A percentile compares a stretch with the other conserved stretches of the same genome.
Evolutionary conservation across 2,797 vertebrate species (phyloP).

Genomic region (Streptopelia turtur): DNA sequence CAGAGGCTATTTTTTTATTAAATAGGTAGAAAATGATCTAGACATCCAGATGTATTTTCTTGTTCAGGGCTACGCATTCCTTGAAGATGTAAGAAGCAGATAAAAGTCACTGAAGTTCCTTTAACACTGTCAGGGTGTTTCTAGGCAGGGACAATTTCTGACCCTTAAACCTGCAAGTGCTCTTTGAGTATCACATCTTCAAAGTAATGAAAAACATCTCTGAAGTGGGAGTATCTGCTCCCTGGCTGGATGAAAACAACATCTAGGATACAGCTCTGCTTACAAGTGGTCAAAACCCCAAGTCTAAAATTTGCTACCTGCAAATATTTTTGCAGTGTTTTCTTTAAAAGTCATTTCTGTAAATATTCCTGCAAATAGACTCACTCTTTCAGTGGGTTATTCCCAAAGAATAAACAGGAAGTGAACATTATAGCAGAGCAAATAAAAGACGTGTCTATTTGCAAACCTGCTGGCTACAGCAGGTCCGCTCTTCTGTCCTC

Average conservation of each 20-base stretch:
- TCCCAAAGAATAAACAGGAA: not conserved
- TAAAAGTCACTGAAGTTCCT: not conserved
- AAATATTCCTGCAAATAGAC: not conserved
- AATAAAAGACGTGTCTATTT: not conserved
- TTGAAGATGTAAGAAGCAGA: not conserved
- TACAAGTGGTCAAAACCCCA: not conserved
- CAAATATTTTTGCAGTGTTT: not conserved
- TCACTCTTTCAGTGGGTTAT: not conserved
- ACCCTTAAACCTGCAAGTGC: not conserved
- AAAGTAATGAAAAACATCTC: not conserved
- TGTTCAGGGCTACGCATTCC: not conserved
- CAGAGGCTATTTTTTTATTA: not conserved
- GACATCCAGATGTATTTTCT: not conserved
- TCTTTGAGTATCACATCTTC: not conserved
- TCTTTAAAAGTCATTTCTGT: not conserved
- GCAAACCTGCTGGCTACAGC: not conserved
- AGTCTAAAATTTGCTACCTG: not conserved
- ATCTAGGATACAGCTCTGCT: not conserved
- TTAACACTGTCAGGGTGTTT: not conserved
- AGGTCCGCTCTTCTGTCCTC: not conserved
- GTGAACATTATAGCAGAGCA: not conserved
- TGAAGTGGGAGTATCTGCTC: not conserved
- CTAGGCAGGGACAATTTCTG: not conserved
- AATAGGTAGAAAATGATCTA: not conserved
- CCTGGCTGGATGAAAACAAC: not conserved